Percentiles rank a stretch among this genome's conserved stretches.
Evolutionary conservation across 2,113 vertebrate genomes (phyloP).

Genomic region (Macheiramphus alcinus): DNA sequence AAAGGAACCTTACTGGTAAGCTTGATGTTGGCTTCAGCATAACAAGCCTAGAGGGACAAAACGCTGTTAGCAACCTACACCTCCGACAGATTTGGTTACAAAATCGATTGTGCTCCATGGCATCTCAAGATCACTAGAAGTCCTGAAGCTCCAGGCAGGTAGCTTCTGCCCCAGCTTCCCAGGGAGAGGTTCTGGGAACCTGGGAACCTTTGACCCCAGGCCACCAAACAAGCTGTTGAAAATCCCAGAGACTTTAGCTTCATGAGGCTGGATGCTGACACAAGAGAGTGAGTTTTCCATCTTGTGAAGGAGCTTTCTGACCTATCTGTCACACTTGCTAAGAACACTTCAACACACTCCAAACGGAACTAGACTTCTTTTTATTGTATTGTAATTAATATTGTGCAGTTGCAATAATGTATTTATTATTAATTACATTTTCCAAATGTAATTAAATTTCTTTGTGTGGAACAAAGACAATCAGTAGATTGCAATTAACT

Average conservation of each 20-base stretch:
- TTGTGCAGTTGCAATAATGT: conserved; percentile 69
- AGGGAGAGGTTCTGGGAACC: neutral
- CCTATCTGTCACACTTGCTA: neutral
- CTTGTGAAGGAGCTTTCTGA: neutral
- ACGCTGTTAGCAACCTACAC: fast-evolving
- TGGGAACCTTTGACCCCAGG: neutral
- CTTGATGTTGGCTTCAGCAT: neutral
- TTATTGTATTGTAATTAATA: conserved; percentile 67
- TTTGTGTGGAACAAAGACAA: conserved; percentile 63
- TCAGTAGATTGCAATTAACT: conserved; percentile 62
- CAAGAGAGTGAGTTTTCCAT: neutral
- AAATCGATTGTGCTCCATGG: neutral
- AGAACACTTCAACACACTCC: conserved; percentile 41
- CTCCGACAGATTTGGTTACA: neutral
- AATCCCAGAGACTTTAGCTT: neutral
- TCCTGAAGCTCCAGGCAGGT: neutral
- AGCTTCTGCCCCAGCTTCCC: neutral
- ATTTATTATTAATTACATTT: conserved; percentile 77
- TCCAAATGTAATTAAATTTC: conserved; percentile 69
- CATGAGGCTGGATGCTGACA: neutral
- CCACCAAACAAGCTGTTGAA: neutral
- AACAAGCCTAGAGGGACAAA: neutral
- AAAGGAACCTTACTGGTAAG: neutral
- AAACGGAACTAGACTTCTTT: conserved; percentile 61
- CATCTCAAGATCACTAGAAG: neutral